Evolutionary conservation across 2,113 vertebrate genomes (phyloP).

Genomic region (Vidua macroura): DNA sequence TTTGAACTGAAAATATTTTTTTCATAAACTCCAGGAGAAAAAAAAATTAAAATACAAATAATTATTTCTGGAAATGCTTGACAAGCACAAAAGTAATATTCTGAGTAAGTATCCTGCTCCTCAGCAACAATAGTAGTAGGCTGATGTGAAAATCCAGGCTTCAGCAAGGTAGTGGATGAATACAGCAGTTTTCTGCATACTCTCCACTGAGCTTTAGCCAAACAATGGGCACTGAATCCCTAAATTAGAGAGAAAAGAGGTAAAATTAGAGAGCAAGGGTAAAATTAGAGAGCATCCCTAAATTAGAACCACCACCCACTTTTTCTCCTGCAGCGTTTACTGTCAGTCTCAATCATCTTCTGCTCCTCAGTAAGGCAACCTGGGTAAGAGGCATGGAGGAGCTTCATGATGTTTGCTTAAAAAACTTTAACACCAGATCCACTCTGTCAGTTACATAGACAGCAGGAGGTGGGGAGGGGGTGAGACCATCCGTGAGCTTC

Average conservation of each 20-base stretch:
- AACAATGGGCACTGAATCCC: neutral
- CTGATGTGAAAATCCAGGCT: neutral
- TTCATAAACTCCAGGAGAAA: neutral
- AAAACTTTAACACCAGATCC: neutral
- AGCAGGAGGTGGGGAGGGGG: neutral
- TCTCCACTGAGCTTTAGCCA: neutral
- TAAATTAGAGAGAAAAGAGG: neutral
- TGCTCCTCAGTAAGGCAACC: neutral
- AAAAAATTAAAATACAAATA: neutral
- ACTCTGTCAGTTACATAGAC: neutral
- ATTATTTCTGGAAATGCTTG: neutral
- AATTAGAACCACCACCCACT: neutral
- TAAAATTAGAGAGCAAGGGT: neutral
- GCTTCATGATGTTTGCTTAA: neutral
- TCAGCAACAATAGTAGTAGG: neutral
- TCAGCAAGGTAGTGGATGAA: neutral
- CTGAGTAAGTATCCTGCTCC: neutral
- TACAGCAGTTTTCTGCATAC: neutral
- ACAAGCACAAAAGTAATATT: neutral
- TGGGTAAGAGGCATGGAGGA: neutral
- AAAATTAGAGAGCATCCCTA: neutral
- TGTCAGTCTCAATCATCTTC: neutral
- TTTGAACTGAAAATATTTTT: neutral
- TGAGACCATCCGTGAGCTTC: neutral
- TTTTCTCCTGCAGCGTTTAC: neutral